Conservation (phyloP, 2,113 vertebrate genomes). For the Butorides virescens region DNA sequence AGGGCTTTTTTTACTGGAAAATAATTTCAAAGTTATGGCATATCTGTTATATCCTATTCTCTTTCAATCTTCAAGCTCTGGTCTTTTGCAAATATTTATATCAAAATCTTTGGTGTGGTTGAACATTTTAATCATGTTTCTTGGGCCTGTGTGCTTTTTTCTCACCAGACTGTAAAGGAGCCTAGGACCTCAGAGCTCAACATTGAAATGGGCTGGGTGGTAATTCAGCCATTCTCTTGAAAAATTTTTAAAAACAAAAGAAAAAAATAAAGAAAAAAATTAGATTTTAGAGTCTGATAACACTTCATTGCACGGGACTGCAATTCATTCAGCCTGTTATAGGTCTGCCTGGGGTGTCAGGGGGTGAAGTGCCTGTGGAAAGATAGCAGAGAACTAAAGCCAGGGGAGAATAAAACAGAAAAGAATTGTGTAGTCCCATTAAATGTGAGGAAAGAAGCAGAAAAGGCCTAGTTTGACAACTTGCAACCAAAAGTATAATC, state of each 20-base stretch:
- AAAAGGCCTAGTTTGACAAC: not conserved
- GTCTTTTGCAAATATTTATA: not conserved
- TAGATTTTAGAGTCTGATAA: not conserved
- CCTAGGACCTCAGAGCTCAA: not conserved
- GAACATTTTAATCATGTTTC: not conserved
- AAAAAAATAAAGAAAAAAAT: too few relatives aligned
- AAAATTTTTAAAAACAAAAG: not conserved
- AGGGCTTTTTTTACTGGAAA: not conserved
- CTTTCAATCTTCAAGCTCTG: not conserved
- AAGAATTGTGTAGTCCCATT: not conserved
- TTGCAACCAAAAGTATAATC: not conserved
- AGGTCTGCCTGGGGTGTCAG: not conserved
- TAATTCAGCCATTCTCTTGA: not conserved
- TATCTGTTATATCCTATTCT: not conserved
- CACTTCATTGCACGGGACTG: not conserved
- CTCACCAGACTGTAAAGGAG: not conserved
- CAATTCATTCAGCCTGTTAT: not conserved
- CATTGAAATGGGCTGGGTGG: not conserved
- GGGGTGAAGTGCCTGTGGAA: not conserved
- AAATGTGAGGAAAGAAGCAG: not conserved
- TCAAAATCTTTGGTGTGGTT: not conserved
- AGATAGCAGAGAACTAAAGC: not conserved
- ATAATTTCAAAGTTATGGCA: not conserved
- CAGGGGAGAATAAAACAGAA: not conserved
- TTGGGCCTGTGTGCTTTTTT: not conserved